phyloP scores from a whole-genome alignment of 2,888 invertebrate species.

The Pollenia labialis region DNA sequence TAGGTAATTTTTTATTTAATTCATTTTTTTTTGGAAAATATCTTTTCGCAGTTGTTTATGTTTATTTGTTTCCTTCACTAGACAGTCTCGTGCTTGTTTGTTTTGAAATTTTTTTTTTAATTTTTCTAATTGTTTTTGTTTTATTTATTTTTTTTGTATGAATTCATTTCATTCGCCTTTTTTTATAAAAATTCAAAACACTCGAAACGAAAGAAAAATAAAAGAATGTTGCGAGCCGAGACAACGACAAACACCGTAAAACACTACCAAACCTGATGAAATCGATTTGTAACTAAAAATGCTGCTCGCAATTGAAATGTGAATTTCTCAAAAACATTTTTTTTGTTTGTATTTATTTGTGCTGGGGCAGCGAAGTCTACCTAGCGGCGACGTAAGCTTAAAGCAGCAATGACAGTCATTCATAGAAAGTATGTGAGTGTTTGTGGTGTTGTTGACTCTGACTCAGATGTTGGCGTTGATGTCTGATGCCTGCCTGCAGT shows the following conservation, averaged over 20 bases:
- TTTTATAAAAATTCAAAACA: slow-evolving; percentile 30
- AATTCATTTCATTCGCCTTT: slow-evolving; percentile 39
- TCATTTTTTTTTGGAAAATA: background rate
- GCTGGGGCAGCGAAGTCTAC: slow-evolving; percentile 14
- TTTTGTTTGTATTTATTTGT: slow-evolving; percentile 46
- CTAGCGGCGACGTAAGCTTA: slow-evolving; percentile 1
- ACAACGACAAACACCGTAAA: slow-evolving; percentile 80
- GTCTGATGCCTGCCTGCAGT: slow-evolving; percentile 42
- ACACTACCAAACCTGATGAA: slow-evolving; percentile 82
- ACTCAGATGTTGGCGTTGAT: slow-evolving; percentile 29
- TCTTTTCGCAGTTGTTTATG: background rate
- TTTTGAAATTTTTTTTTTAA: slow-evolving; percentile 54
- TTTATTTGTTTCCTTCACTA: slow-evolving; percentile 61
- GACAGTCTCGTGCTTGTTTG: slow-evolving; percentile 70
- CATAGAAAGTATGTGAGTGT: background rate
- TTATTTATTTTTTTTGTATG: slow-evolving; percentile 56
- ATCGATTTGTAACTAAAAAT: slow-evolving; percentile 82
- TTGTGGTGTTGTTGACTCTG: slow-evolving; percentile 38
- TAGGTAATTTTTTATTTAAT: slow-evolving; percentile 35
- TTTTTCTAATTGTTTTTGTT: slow-evolving; percentile 73
- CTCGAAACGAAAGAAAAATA: slow-evolving; percentile 50
- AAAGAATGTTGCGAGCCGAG: slow-evolving; percentile 72
- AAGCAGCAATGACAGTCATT: background rate
- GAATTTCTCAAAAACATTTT: slow-evolving; percentile 79
- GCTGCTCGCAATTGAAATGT: slow-evolving; percentile 81